Percentiles rank a stretch among this genome's conserved stretches.
Conservation (phyloP, 2,113 vertebrate genomes). For the Xiphophorus hellerii region DNA sequence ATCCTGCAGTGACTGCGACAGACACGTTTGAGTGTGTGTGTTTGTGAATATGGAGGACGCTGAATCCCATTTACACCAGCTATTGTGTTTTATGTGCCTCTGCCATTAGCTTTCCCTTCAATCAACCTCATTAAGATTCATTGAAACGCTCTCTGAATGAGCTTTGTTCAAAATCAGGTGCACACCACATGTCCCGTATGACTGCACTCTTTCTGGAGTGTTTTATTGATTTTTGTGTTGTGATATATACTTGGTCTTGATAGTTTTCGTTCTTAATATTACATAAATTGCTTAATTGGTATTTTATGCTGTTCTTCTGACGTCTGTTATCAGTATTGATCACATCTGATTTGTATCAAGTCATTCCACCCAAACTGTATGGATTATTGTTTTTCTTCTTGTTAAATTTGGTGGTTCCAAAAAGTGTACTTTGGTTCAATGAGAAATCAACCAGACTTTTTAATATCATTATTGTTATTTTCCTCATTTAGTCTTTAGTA, state of each 20-base stretch:
- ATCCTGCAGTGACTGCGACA: slow-evolving; percentile 60
- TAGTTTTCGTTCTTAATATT: neutral
- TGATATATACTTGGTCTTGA: neutral
- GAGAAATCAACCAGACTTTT: no score
- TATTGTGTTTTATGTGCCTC: neutral
- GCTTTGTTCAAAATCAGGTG: slow-evolving; percentile 61
- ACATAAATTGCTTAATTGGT: neutral
- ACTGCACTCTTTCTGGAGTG: slow-evolving; percentile 32
- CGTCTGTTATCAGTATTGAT: neutral
- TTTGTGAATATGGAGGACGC: slow-evolving; percentile 44
- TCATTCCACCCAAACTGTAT: no score
- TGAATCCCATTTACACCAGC: slow-evolving; percentile 5
- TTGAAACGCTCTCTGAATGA: slow-evolving; percentile 35
- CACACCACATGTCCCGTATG: slow-evolving; percentile 3
- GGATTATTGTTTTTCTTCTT: no score
- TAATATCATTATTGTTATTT: no score
- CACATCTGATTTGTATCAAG: neutral
- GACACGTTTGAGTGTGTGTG: slow-evolving; percentile 20
- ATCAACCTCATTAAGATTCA: slow-evolving; percentile 66
- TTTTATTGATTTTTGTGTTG: neutral
- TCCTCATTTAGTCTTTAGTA: no score
- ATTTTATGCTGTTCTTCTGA: neutral
- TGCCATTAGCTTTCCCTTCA: slow-evolving; percentile 47
- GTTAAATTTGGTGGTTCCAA: no score
- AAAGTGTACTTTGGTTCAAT: no score